These are phyloP conservation scores for Balearica regulorum DNA, from an alignment of 2,797 vertebrate genomes.

Conservation along the genomic window DNA sequence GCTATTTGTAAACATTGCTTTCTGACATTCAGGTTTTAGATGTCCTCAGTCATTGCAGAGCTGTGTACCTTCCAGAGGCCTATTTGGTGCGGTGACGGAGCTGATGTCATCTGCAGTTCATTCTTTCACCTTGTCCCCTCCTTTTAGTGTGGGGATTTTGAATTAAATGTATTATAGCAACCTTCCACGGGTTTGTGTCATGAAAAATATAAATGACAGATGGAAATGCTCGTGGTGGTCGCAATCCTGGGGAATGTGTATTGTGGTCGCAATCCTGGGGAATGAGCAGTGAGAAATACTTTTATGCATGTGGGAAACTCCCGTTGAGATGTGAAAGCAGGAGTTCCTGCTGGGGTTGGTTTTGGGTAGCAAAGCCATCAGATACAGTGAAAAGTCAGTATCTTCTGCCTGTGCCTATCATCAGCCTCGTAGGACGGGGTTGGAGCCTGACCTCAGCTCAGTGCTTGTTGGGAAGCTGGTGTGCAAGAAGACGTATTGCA, in stretches of 20 bases:
- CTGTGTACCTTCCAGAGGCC: background rate
- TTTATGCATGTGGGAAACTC: rapidly evolving
- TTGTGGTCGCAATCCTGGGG: too few species aligned
- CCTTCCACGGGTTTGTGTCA: rapidly evolving
- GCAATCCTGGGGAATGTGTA: background rate
- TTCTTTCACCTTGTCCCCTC: background rate
- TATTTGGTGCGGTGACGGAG: background rate
- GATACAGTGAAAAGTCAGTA: background rate
- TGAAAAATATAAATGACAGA: background rate
- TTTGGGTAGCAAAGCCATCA: background rate
- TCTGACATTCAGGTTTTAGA: background rate
- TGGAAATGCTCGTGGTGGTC: background rate
- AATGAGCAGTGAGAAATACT: background rate
- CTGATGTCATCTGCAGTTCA: background rate
- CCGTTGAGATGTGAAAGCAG: background rate
- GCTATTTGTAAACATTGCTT: background rate
- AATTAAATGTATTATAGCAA: background rate
- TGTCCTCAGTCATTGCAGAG: background rate
- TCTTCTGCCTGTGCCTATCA: background rate
- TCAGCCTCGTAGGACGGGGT: background rate
- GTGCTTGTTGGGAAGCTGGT: background rate
- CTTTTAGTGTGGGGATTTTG: background rate
- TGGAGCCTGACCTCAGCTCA: background rate
- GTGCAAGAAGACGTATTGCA: background rate
- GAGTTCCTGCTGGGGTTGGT: background rate